These are phyloP conservation scores for Limenitis camilla DNA, from an alignment of 2,888 invertebrate genomes.

Conservation along the genomic window DNA sequence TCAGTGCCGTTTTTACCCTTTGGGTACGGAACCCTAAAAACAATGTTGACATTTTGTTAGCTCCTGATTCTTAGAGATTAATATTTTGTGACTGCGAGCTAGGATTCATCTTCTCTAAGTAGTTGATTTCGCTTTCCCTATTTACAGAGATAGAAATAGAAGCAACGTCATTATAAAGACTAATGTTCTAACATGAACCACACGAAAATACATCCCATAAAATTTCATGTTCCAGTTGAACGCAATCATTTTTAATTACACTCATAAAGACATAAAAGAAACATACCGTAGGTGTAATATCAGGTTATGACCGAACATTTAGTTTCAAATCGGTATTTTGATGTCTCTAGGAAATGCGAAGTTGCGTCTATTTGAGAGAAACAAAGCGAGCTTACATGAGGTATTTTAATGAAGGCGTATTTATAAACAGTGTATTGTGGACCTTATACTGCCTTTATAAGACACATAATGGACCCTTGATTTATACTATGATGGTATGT, in stretches of 20 bases:
- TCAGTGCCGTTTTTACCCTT: too few relatives aligned
- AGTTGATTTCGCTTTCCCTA: too few relatives aligned
- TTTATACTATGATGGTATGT: not conserved
- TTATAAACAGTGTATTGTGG: slow-evolving; percentile 1
- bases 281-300: slow-evolving; percentile 12
- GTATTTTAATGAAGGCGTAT: slow-evolving; percentile 22
- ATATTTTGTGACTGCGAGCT: too few relatives aligned
- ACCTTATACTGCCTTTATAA: not conserved
- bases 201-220: not conserved
- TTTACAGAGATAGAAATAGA: too few relatives aligned
- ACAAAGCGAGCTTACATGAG: slow-evolving; percentile 18
- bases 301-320: slow-evolving; percentile 12
- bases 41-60: too few relatives aligned
- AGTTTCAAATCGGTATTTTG: slow-evolving; percentile 15
- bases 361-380: slow-evolving; percentile 13
- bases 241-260: slow-evolving; percentile 18
- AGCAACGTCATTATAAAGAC: not conserved
- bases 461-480: not conserved
- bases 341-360: slow-evolving; percentile 14
- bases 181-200: not conserved
- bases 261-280: slow-evolving; percentile 11
- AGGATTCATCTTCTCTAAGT: too few relatives aligned
- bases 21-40: too few relatives aligned
- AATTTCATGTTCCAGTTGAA: slow-evolving; percentile 3
- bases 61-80: too few relatives aligned